These are phyloP conservation scores for Psettodes erumei DNA, from an alignment of 2,113 vertebrate species.

Conservation along the genomic window DNA sequence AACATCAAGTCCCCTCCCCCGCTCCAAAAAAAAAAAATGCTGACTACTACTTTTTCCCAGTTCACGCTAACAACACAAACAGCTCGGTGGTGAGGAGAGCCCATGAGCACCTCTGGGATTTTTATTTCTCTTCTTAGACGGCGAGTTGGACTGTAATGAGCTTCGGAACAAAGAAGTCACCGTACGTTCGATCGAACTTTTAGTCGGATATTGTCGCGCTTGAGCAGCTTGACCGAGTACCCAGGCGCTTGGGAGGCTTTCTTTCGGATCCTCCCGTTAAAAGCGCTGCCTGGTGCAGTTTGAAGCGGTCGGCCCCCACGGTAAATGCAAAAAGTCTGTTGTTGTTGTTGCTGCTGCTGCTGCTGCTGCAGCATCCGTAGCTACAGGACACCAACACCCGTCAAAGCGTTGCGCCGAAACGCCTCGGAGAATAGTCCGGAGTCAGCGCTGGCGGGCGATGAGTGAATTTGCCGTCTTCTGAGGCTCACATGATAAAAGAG, in stretches of 20 bases:
- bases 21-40: constrained; percentile 4
- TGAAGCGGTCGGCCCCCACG: constrained; percentile 45
- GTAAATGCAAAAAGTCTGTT: constrained; percentile 47
- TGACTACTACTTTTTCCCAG: constrained; percentile 29
- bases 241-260: too few relatives aligned
- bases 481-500: constrained; percentile 32
- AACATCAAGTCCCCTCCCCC: too few relatives aligned
- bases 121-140: constrained; percentile 36
- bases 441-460: constrained; percentile 54
- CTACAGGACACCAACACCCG: constrained; percentile 61
- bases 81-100: constrained; percentile 16
- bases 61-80: constrained; percentile 26
- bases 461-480: constrained; percentile 52
- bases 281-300: constrained; percentile 31
- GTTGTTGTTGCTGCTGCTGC: constrained; percentile 49
- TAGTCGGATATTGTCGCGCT: neutral
- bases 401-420: constrained; percentile 47
- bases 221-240: too few relatives aligned
- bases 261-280: constrained; percentile 35
- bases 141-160: constrained; percentile 17
- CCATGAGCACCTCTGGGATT: constrained; percentile 16
- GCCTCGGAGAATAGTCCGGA: constrained; percentile 61
- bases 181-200: constrained; percentile 29
- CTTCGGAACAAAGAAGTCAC: constrained; percentile 26
- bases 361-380: constrained; percentile 28